Percentiles rank a stretch among this genome's conserved stretches.
phyloP scores from a whole-genome alignment of 2,888 invertebrate genomes.

The Calliphora vomitoria region DNA sequence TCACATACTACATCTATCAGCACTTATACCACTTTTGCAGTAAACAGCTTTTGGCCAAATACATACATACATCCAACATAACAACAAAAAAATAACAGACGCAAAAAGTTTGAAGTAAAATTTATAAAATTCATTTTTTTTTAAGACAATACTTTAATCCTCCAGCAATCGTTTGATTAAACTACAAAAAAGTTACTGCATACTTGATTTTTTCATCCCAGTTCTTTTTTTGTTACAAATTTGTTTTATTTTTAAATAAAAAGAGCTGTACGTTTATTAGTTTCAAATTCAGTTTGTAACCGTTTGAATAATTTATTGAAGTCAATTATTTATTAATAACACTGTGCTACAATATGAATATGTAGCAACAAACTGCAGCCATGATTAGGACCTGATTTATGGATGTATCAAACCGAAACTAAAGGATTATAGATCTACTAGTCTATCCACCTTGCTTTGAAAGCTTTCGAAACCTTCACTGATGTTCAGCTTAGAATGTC shows the following conservation, averaged over 20 bases:
- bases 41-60: constrained; percentile 41
- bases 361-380: too few species aligned
- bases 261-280: not conserved
- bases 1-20: constrained; percentile 8
- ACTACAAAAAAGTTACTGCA: constrained; percentile 36
- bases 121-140: constrained; percentile 4
- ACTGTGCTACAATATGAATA: not conserved
- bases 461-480: too few species aligned
- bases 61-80: not conserved
- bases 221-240: not conserved
- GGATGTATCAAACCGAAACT: too few species aligned
- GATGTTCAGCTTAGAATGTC: too few species aligned
- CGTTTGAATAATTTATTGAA: not conserved
- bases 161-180: constrained; percentile 29
- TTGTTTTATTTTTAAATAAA: not conserved
- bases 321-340: not conserved
- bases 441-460: too few species aligned
- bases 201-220: not conserved
- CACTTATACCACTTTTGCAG: constrained; percentile 45
- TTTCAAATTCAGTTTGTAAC: not conserved
- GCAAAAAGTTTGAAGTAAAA: not conserved
- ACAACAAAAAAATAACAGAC: not conserved
- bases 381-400: too few species aligned
- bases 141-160: constrained; percentile 33
- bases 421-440: too few species aligned